A percentile compares a stretch with the other conserved stretches of the same genome.
phyloP scores from a whole-genome alignment of 2,888 invertebrate species.

The Ormyrus pomaceus region DNA sequence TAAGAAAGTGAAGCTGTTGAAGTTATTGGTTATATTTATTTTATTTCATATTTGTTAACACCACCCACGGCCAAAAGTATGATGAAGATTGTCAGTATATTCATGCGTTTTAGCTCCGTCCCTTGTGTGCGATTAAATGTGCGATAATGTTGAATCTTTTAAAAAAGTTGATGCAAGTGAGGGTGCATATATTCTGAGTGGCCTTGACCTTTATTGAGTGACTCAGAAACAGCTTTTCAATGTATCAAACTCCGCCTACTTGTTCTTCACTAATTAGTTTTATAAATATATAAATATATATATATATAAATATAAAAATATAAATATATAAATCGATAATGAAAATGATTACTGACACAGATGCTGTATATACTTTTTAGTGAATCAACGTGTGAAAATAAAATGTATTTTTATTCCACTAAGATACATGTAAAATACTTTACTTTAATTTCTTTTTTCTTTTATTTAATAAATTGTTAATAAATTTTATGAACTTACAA shows the following conservation, averaged over 20 bases:
- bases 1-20: conserved; percentile 31
- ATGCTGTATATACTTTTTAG: conserved; percentile 75
- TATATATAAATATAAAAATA: conserved; percentile 58
- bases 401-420: conserved; percentile 75
- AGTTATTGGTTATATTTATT: conserved; percentile 48
- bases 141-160: conserved; percentile 55
- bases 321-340: conserved; percentile 61
- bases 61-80: conserved; percentile 56
- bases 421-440: conserved; percentile 33
- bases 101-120: conserved; percentile 72
- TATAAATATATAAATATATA: conserved; percentile 66
- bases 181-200: conserved; percentile 66
- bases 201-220: conserved; percentile 71
- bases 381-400: conserved; percentile 75
- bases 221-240: conserved; percentile 65
- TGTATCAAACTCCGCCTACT: conserved; percentile 62
- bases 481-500: neutral
- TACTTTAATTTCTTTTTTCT: conserved; percentile 13
- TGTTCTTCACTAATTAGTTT: conserved; percentile 71
- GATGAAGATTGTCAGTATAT: conserved; percentile 61
- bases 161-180: conserved; percentile 53
- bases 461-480: conserved; percentile 11
- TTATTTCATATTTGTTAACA: conserved; percentile 32
- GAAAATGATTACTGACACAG: conserved; percentile 69
- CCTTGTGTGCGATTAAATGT: conserved; percentile 63